Conservation (phyloP, 2,113 vertebrate genomes). For the Ammodytes dubius region DNA sequence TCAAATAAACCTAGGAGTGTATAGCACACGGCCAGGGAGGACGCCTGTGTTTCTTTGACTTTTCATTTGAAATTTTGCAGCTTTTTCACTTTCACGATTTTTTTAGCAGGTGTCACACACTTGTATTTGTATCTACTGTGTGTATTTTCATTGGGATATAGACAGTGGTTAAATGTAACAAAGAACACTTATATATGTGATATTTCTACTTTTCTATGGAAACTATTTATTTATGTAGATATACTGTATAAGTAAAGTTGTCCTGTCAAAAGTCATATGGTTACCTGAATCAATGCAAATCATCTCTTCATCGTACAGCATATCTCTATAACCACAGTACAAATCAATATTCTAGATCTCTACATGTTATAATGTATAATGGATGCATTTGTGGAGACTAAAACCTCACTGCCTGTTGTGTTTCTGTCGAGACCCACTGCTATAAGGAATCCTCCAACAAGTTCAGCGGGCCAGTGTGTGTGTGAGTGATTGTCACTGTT, state of each 20-base stretch:
- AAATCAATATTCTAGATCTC: background rate
- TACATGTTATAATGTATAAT: background rate
- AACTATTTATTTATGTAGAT: no score
- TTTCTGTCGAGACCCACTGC: constrained; percentile 17
- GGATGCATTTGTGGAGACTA: background rate
- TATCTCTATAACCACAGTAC: background rate
- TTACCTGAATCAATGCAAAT: background rate
- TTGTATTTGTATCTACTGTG: background rate
- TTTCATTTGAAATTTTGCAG: constrained; percentile 30
- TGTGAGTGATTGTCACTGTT: constrained; percentile 64
- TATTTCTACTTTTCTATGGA: no score
- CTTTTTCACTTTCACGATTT: constrained; percentile 17
- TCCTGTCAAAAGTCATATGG: background rate
- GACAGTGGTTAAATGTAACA: background rate
- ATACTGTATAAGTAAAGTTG: no score
- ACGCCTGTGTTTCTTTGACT: constrained; percentile 20
- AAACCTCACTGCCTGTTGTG: background rate
- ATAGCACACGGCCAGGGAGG: constrained; percentile 39
- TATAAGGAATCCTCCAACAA: constrained; percentile 22
- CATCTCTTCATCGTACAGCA: background rate
- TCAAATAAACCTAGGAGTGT: constrained; percentile 36
- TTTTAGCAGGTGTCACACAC: background rate
- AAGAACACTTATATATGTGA: no score
- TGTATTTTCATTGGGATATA: background rate
- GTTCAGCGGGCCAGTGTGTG: constrained; percentile 36